Conservation (phyloP, 1,140 invertebrate genomes). For the Cydia amplana region DNA sequence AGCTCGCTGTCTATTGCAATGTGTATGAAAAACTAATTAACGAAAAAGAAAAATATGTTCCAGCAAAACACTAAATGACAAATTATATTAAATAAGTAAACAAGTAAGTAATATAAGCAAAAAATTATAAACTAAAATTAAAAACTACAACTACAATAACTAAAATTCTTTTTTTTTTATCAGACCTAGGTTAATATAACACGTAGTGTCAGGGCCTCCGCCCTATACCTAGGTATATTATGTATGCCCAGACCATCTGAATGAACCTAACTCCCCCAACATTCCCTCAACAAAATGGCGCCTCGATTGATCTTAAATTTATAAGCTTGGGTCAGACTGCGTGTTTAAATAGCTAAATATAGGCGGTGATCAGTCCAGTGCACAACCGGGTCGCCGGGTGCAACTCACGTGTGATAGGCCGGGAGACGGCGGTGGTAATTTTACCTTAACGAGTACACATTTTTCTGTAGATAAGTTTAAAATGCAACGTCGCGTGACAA, state of each 20-base stretch:
- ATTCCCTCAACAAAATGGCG: neutral
- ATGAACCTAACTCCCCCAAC: neutral
- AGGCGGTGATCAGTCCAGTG: slow-evolving; percentile 4
- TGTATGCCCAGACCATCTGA: neutral
- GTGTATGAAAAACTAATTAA: too few species aligned
- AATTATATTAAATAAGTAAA: too few species aligned
- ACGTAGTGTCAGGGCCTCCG: too few species aligned
- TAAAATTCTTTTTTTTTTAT: too few species aligned
- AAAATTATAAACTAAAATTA: too few species aligned
- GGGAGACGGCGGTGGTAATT: neutral
- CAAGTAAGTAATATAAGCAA: too few species aligned
- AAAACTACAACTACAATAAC: too few species aligned
- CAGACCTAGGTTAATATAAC: too few species aligned
- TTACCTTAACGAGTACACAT: neutral
- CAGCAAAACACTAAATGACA: too few species aligned
- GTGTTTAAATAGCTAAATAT: slow-evolving; percentile 14
- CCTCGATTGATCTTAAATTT: slow-evolving; percentile 7
- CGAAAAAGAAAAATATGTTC: too few species aligned
- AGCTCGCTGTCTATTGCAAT: too few species aligned
- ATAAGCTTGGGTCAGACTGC: slow-evolving; percentile 12
- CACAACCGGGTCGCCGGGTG: slow-evolving; percentile 4
- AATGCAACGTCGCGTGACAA: neutral
- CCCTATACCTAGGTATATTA: neutral
- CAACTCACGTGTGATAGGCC: slow-evolving; percentile 8
- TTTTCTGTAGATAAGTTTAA: neutral